A percentile compares a stretch with the other conserved stretches of the same genome.
Conservation (phyloP, 2,113 vertebrate genomes). For the Pseudopodoces humilis region DNA sequence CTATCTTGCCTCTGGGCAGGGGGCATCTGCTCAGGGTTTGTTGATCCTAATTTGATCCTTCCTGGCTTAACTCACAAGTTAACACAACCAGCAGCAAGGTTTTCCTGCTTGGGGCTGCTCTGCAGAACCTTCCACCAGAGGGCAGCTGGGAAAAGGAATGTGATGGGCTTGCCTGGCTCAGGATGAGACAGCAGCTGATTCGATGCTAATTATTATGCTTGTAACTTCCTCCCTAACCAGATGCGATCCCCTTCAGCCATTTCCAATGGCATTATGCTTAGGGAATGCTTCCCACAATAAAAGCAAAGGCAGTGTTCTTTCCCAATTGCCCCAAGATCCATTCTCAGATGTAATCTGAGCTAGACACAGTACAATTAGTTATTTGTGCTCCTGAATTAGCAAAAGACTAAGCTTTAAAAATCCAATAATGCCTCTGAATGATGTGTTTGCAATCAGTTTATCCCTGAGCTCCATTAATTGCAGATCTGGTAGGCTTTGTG, state of each 20-base stretch:
- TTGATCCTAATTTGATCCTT: background rate
- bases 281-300: background rate
- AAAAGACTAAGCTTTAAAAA: conserved; percentile 3
- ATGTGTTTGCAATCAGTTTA: background rate
- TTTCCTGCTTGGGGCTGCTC: background rate
- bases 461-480: background rate
- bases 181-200: background rate
- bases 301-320: background rate
- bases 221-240: conserved; percentile 16
- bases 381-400: conserved; percentile 2
- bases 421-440: background rate
- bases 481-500: background rate
- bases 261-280: background rate
- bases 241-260: background rate
- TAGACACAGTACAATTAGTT: background rate
- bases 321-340: background rate
- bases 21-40: background rate
- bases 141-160: background rate
- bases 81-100: background rate
- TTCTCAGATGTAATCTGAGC: background rate
- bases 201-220: conserved; percentile 16
- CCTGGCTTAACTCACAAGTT: background rate
- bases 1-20: background rate
- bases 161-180: background rate
- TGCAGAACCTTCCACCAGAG: conserved; percentile 11